Evolutionary conservation across 2,888 invertebrate genomes (phyloP), one percentile per base, ranked within the genome.

Genomic region (Drosophila glabriapex): DNA sequence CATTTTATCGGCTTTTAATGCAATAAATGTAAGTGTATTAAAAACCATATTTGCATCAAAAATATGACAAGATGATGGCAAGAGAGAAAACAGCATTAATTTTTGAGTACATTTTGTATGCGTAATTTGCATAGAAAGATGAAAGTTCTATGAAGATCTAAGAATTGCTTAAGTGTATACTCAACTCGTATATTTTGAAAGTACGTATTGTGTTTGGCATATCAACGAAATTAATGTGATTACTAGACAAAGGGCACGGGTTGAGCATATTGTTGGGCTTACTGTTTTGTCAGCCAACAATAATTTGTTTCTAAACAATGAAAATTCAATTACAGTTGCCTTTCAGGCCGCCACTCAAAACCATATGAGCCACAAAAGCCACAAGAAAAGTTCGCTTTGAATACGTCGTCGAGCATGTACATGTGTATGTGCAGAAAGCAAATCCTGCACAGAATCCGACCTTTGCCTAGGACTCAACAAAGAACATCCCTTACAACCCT

Each of bases 291-390:
- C 56, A 79, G 80, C 53, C 84, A 86, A 86, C 82, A 82, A 87
- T 76, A 82, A 76, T 85, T 89, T 85, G 87, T 84, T 82, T 78
- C 75, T 80, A 80, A 87, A 89, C 85, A 89, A 85, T 75, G 79
- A 68, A 65, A 87, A 85, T 89, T 85, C 83, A 85, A 89, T 85
- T 85, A 85, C 80, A 73, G 77, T 78, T 78, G 64, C 78, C 61
- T 67, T 66, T 72, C 65, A 68, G 67, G 54, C 58, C 53, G 68
- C 49, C 68, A 60, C 59, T 76, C 61, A 62, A 72, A 80, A 77
- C 66, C 77, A 63, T 33, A 25, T 63, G 59, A 64, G 69, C 84
- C 76, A 86, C 89, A 82, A 84, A 83, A 76, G 77, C 82, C 73
- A 66, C 67, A 52, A 69, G 70, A 70, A 73, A 78, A 79, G 69